These are phyloP conservation scores for Microchrysa polita DNA, from an alignment of 2,888 invertebrate species.

Conservation along the genomic window DNA sequence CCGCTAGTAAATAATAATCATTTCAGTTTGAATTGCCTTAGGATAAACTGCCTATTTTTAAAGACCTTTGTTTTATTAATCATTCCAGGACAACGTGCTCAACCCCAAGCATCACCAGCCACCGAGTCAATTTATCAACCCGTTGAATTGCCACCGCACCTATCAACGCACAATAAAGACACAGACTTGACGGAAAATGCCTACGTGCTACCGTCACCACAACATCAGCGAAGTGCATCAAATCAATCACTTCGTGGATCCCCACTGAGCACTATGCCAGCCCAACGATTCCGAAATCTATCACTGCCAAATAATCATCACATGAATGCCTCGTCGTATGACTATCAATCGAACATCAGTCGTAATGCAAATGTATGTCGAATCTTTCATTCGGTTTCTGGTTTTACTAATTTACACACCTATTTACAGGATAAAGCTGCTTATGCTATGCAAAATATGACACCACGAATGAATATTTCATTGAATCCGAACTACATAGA, in stretches of 20 bases:
- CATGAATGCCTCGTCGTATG: conserved; percentile 2
- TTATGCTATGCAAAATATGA: conserved; percentile 44
- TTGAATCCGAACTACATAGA: conserved; percentile 68
- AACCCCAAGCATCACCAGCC: conserved; percentile 64
- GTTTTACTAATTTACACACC: not conserved
- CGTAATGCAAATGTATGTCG: conserved; percentile 21
- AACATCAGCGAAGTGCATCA: conserved; percentile 56
- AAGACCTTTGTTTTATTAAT: no score
- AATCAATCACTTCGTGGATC: conserved; percentile 54
- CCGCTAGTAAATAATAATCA: no score
- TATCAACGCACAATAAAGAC: conserved; percentile 44
- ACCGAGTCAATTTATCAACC: conserved; percentile 62
- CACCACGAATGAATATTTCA: conserved; percentile 58
- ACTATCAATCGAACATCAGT: conserved; percentile 25
- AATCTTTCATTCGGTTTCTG: not conserved
- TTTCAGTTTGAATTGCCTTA: no score
- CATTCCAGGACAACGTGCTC: conserved; percentile 62
- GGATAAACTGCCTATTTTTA: no score
- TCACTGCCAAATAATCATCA: conserved; percentile 59
- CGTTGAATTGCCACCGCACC: conserved; percentile 51
- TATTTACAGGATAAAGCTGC: conserved; percentile 8
- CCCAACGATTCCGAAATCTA: conserved; percentile 61
- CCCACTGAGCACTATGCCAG: conserved; percentile 53
- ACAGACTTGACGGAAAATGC: conserved; percentile 45
- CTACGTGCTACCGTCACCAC: conserved; percentile 56